A percentile compares a stretch with the other conserved stretches of the same genome.
These are phyloP conservation scores for Schizopygopsis malacanthus DNA, from an alignment of 2,797 vertebrate species.

Conservation along the genomic window DNA sequence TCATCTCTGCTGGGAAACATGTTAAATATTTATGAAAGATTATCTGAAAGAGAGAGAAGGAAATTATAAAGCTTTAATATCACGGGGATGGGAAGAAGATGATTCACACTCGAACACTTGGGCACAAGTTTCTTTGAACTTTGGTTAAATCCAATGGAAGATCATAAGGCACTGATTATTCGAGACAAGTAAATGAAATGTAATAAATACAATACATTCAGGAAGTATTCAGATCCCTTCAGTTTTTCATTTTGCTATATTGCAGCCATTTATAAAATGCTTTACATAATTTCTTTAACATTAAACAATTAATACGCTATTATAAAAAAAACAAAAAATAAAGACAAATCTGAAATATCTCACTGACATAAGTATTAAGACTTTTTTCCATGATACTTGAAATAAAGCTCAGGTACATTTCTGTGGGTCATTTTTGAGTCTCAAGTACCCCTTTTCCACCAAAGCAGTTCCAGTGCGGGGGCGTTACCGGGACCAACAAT, in stretches of 20 bases:
- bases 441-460: too few species aligned
- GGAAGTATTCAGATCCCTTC: background rate
- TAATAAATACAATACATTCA: background rate
- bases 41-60: slow-evolving; percentile 13
- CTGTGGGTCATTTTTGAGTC: too few species aligned
- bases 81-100: background rate
- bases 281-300: background rate
- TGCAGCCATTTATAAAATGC: background rate
- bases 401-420: too few species aligned
- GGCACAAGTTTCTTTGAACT: background rate
- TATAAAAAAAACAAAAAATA: background rate
- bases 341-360: too few species aligned
- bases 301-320: background rate
- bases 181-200: background rate
- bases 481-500: too few species aligned
- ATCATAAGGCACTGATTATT: background rate
- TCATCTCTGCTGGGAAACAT: slow-evolving; percentile 10
- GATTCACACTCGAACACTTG: background rate
- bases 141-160: background rate
- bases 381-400: too few species aligned
- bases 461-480: too few species aligned
- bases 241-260: background rate
- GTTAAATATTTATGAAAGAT: slow-evolving; percentile 50
- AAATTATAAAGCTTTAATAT: background rate
- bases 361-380: too few species aligned